Evolutionary conservation across 2,888 invertebrate genomes (phyloP), one percentile per base, ranked within the genome.

Genomic region (Kuschelorhynchus macadamiae): DNA sequence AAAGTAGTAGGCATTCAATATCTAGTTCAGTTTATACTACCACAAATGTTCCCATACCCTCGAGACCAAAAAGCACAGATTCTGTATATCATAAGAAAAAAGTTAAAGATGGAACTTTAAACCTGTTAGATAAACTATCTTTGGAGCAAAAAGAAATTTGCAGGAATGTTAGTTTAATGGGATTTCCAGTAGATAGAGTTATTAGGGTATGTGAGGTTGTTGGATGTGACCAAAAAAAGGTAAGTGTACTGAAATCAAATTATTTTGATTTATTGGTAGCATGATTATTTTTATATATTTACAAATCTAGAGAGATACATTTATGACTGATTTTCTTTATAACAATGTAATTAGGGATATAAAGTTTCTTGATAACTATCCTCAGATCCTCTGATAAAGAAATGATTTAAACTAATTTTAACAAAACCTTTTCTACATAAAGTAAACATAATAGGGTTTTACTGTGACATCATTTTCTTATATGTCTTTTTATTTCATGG

Each of bases 211-310:
- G 92, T 74, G 88, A 90, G 74, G 85, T 90, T 52, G 85, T 94
- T 72, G 95, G 95, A 64, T 87, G 87, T 80, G 91, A 94, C 85
- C 93, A 95, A 83, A 95, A 94, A 84, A 94, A 93, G 89, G 94
- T 93, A 82, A 83, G 81, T 72, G 30, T 60, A 46, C 9, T 50
- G 7, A 41, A 12, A 52, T 53, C n/a, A n/a, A n/a, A n/a, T n/a
- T n/a, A n/a, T n/a, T n/a, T n/a, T n/a, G n/a, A n/a, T n/a, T n/a
- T n/a, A n/a, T n/a, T n/a, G n/a, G n/a, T n/a, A n/a, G n/a, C n/a
- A n/a, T n/a, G n/a, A n/a, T n/a, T 69, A 9, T n/a, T 47, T 47
- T 42, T 25, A 30, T n/a, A n/a, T n/a, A n/a, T n/a, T n/a, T n/a
- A n/a, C n/a, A n/a, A n/a, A n/a, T n/a, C n/a, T n/a, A n/a, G n/a